These are phyloP conservation scores for Drosophila orosa DNA, from an alignment of 1,140 invertebrate genomes.

Conservation along the genomic window DNA sequence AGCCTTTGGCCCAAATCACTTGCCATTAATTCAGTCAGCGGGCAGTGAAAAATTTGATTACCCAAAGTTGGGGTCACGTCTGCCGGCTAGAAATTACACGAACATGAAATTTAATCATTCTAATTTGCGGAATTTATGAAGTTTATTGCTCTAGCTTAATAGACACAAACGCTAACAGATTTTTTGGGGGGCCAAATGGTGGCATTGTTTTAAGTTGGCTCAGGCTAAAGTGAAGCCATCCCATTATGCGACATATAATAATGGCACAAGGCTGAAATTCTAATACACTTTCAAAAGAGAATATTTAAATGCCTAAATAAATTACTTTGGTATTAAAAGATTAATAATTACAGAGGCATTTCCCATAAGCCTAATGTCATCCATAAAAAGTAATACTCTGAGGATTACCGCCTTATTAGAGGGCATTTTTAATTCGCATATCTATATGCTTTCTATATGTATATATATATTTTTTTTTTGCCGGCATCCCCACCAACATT, in stretches of 20 bases:
- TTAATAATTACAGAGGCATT: no score
- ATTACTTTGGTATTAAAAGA: no score
- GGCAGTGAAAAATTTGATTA: conserved; percentile 56
- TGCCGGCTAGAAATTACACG: conserved; percentile 46
- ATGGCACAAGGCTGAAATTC: not conserved
- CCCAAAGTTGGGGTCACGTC: conserved; percentile 22
- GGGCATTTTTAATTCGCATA: conserved; percentile 8
- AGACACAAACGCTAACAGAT: conserved; percentile 63
- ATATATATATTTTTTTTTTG: not conserved
- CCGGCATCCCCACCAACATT: conserved; percentile 21
- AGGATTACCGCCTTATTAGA: not conserved
- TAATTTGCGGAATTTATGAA: conserved; percentile 75
- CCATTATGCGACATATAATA: conserved; percentile 5
- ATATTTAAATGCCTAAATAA: not conserved
- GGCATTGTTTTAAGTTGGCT: conserved; percentile 23
- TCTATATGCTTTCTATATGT: not conserved
- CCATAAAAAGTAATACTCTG: not conserved
- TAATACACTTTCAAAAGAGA: conserved; percentile 1
- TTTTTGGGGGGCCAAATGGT: conserved; percentile 22
- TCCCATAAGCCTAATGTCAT: not conserved
- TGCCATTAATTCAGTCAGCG: conserved; percentile 34
- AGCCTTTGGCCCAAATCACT: conserved; percentile 38
- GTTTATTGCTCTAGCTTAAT: conserved; percentile 71
- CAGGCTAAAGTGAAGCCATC: conserved; percentile 13
- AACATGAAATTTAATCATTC: conserved; percentile 77